Percentiles rank a stretch among this genome's conserved stretches.
Conservation (phyloP, 1,140 invertebrate species). For the Grapholita molesta region DNA sequence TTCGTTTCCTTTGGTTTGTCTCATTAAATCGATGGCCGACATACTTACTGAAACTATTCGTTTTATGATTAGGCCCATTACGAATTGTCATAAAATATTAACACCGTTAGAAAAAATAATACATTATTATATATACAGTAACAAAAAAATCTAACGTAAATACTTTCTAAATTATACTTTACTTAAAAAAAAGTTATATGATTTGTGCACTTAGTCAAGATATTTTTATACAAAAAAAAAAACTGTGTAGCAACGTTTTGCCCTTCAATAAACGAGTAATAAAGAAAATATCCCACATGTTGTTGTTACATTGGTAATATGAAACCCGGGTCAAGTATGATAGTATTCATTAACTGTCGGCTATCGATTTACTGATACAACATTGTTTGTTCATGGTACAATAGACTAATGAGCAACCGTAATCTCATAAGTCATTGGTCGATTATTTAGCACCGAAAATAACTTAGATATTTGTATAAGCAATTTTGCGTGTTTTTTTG, state of each 20-base stretch:
- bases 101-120: too few species aligned
- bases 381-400: conserved; percentile 47
- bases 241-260: neutral
- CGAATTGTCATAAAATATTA: too few species aligned
- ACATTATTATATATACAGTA: too few species aligned
- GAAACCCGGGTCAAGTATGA: conserved; percentile 14
- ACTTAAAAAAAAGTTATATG: too few species aligned
- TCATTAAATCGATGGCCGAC: neutral
- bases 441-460: neutral
- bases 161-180: too few species aligned
- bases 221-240: neutral
- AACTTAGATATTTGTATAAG: neutral
- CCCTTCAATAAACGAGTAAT: neutral
- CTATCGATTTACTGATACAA: conserved; percentile 41
- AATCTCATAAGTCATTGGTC: conserved; percentile 23
- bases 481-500: too few species aligned
- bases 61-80: too few species aligned
- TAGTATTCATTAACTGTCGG: conserved; percentile 26
- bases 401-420: conserved; percentile 31
- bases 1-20: conserved; percentile 22
- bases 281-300: neutral
- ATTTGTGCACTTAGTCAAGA: too few species aligned
- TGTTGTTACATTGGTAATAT: neutral
- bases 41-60: neutral
- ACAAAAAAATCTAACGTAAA: too few species aligned